These are phyloP conservation scores for Sycophila sp. DNA, from an alignment of 1,140 invertebrate genomes.

Conservation along the genomic window DNA sequence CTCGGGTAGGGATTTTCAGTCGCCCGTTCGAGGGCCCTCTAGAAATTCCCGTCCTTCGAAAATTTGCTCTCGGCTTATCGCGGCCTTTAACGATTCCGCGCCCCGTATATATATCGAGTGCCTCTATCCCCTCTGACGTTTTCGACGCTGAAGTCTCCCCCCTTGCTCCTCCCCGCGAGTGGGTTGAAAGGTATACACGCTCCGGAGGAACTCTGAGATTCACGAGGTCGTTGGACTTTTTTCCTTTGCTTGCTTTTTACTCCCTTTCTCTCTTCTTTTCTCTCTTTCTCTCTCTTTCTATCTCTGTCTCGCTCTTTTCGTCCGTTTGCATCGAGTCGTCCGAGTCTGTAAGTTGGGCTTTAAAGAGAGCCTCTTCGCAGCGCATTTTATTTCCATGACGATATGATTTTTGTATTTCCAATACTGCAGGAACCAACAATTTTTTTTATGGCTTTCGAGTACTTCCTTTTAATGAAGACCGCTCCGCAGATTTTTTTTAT, in stretches of 20 bases:
- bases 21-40: slow-evolving; percentile 10
- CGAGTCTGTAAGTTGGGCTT: no score
- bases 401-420: no score
- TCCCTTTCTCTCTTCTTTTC: not conserved
- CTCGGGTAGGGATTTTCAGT: slow-evolving; percentile 19
- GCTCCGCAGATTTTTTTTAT: no score
- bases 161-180: no score
- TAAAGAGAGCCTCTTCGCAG: no score
- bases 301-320: no score
- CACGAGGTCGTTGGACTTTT: not conserved
- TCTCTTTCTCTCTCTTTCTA: no score
- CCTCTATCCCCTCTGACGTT: not conserved
- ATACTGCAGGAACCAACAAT: no score
- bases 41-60: slow-evolving; percentile 54
- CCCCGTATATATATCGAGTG: not conserved
- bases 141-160: not conserved
- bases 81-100: slow-evolving; percentile 42
- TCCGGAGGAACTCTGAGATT: not conserved
- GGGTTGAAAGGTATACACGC: no score
- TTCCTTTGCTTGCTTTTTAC: not conserved
- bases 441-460: no score
- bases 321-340: not conserved
- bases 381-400: no score
- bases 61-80: slow-evolving; percentile 46
- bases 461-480: no score